Percentiles rank a stretch among this genome's conserved stretches.
Evolutionary conservation across 2,113 vertebrate species (phyloP).

Genomic region (Corvus moneduloides): DNA sequence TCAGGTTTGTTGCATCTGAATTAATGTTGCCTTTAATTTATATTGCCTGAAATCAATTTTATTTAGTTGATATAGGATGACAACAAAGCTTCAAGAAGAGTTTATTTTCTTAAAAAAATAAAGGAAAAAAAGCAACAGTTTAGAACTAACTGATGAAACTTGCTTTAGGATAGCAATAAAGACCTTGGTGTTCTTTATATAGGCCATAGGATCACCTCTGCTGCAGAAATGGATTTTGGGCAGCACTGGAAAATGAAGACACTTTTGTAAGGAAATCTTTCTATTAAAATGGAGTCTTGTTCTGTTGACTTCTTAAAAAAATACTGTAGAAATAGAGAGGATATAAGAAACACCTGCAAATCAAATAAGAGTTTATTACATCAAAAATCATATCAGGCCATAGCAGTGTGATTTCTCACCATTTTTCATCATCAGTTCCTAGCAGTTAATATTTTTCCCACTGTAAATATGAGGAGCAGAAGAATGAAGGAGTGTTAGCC

Average conservation of each 20-base stretch:
- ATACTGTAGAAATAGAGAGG: neutral
- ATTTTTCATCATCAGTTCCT: neutral
- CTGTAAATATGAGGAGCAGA: neutral
- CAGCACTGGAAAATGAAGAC: neutral
- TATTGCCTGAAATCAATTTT: neutral
- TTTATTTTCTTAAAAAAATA: neutral
- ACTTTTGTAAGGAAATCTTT: neutral
- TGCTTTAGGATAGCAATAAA: neutral
- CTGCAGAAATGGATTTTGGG: neutral
- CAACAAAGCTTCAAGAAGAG: neutral
- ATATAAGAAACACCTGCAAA: neutral
- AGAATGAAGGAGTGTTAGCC: neutral
- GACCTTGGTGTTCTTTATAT: neutral
- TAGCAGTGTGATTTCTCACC: neutral
- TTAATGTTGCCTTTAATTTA: neutral
- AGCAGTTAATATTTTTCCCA: neutral
- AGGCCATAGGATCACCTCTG: neutral
- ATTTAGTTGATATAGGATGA: neutral
- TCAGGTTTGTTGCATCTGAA: neutral
- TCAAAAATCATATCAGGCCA: neutral
- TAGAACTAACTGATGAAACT: neutral
- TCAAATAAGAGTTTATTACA: neutral
- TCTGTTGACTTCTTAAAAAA: neutral
- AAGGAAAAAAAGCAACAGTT: neutral
- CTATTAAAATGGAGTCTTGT: neutral